Conservation (phyloP, 2,113 vertebrate species). For the Furnarius figulus region DNA sequence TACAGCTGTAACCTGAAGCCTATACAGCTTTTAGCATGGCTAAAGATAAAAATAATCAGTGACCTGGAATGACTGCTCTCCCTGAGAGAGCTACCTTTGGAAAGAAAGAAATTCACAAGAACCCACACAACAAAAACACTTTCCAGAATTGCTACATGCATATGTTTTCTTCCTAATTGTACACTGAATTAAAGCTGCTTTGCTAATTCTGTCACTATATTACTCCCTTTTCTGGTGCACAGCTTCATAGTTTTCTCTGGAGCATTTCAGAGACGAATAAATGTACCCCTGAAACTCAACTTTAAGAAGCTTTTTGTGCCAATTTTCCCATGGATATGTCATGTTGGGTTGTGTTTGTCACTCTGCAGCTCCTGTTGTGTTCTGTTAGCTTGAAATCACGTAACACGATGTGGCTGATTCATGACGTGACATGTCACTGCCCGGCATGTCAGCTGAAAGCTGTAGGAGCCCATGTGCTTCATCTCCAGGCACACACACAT, state of each 20-base stretch:
- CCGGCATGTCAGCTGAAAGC: conserved; percentile 24
- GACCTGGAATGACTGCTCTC: conserved; percentile 29
- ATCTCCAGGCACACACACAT: neutral
- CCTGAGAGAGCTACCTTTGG: neutral
- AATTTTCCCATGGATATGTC: conserved; percentile 22
- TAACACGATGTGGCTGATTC: conserved; percentile 45
- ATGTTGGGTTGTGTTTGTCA: conserved; percentile 32
- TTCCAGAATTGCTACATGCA: neutral
- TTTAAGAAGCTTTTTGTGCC: conserved; percentile 1
- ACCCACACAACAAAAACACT: neutral
- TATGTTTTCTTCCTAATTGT: neutral
- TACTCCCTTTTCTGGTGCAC: neutral
- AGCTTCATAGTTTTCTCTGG: neutral
- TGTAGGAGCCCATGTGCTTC: neutral
- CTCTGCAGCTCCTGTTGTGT: neutral
- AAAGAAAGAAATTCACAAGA: neutral
- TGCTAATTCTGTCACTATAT: neutral
- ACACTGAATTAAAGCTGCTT: neutral
- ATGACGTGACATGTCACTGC: conserved; percentile 38
- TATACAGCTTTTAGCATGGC: neutral
- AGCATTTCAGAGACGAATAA: neutral
- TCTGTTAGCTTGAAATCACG: conserved; percentile 8
- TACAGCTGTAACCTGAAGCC: conserved; percentile 20
- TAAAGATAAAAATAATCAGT: conserved; percentile 38
- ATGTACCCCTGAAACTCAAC: conserved; percentile 21